Percentiles rank a stretch among this genome's conserved stretches.
Evolutionary conservation across 2,797 vertebrate species (phyloP).

Genomic region (Uromys caudimaculatus): DNA sequence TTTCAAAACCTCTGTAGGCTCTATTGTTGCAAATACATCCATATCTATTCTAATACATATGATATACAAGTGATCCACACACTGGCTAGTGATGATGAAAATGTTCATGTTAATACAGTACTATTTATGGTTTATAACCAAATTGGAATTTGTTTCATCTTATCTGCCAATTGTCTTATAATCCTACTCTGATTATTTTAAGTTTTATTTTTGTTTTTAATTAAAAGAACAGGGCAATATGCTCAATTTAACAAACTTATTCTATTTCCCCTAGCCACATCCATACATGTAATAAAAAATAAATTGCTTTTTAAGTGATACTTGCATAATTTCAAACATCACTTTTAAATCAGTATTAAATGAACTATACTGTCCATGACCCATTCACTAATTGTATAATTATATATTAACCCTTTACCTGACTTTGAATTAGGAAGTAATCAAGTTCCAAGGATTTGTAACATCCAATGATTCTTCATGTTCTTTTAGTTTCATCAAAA

Average conservation of each 20-base stretch:
- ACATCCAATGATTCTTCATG: slow-evolving; percentile 32
- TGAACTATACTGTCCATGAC: neutral
- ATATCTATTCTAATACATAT: too few species aligned
- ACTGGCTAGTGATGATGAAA: neutral
- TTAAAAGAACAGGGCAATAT: neutral
- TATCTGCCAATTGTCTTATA: too few species aligned
- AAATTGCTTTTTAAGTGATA: neutral
- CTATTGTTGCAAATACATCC: too few species aligned
- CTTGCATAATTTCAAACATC: neutral
- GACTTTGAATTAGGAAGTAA: slow-evolving; percentile 68
- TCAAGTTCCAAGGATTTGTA: slow-evolving; percentile 56
- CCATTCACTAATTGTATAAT: neutral
- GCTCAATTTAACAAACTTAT: neutral
- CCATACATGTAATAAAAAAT: neutral
- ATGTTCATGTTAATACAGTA: neutral
- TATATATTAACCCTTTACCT: slow-evolving; percentile 59
- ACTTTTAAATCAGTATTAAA: neutral
- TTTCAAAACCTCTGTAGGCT: too few species aligned
- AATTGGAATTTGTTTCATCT: neutral
- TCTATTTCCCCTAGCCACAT: neutral
- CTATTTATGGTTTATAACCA: neutral
- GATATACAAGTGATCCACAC: neutral
- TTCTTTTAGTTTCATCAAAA: slow-evolving; percentile 18
- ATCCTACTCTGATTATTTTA: too few species aligned
- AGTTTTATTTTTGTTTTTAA: neutral